A percentile compares a stretch with the other conserved stretches of the same genome.
Conservation (phyloP, 1,140 invertebrate species). For the Drosophila lacertosa region DNA sequence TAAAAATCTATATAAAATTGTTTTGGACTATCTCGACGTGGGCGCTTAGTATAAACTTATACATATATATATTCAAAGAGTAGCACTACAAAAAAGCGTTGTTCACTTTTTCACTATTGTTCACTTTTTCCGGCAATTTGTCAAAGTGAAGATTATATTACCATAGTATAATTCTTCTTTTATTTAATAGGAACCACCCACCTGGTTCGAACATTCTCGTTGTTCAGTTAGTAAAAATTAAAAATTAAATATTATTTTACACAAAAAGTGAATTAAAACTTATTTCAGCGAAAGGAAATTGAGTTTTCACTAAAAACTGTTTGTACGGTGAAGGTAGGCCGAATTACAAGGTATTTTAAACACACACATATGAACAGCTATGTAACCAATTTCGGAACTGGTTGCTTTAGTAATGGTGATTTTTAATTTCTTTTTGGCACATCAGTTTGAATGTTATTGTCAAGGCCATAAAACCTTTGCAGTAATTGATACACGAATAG, state of each 20-base stretch:
- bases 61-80: not conserved
- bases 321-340: not conserved
- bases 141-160: no score
- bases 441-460: not conserved
- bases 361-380: not conserved
- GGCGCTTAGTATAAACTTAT: not conserved
- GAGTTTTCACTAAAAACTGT: not conserved
- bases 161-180: no score
- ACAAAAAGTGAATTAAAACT: not conserved
- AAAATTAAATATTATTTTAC: not conserved
- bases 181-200: no score
- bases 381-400: not conserved
- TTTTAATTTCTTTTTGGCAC: not conserved
- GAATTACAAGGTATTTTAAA: not conserved
- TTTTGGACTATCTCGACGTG: not conserved
- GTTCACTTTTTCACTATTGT: not conserved
- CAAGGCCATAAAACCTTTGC: no score
- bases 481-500: no score
- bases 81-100: not conserved
- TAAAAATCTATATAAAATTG: slow-evolving; percentile 12
- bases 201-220: no score
- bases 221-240: no score
- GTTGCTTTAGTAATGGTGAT: not conserved
- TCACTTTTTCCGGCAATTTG: no score
- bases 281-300: not conserved